Conservation (phyloP, 2,113 vertebrate genomes). For the Dicrurus megarhynchus region DNA sequence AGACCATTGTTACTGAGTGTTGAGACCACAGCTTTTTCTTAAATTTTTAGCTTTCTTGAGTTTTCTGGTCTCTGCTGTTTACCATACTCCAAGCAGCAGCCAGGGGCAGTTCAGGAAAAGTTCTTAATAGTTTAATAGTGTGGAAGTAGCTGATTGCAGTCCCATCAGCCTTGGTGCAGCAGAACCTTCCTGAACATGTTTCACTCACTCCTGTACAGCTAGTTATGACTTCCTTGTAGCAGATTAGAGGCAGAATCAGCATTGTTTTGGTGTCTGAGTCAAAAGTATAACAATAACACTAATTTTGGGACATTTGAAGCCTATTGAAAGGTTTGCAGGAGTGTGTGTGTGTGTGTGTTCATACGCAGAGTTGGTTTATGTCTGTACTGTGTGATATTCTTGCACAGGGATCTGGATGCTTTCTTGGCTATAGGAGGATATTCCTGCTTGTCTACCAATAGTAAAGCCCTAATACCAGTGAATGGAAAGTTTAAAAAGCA, state of each 20-base stretch:
- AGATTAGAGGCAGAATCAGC: neutral
- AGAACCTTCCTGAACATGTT: neutral
- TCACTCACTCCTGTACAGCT: neutral
- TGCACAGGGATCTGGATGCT: neutral
- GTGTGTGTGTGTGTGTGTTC: too few species aligned
- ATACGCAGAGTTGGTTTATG: accelerated
- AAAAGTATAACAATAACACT: neutral
- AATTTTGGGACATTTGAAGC: neutral
- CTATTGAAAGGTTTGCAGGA: neutral
- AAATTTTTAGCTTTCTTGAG: neutral
- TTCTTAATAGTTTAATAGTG: neutral
- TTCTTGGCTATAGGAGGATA: neutral
- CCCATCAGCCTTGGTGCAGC: accelerated
- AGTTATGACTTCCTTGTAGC: neutral
- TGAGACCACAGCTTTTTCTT: neutral
- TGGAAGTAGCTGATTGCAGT: neutral
- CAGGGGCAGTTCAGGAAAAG: neutral
- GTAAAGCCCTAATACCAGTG: slow-evolving; percentile 14
- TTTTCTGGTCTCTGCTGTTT: neutral
- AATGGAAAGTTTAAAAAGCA: neutral
- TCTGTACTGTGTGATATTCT: neutral
- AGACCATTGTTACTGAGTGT: neutral
- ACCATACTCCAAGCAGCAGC: neutral
- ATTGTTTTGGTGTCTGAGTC: neutral
- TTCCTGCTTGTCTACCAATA: neutral